Conservation (phyloP, 1,140 invertebrate genomes). For the Seison nebaliae region DNA sequence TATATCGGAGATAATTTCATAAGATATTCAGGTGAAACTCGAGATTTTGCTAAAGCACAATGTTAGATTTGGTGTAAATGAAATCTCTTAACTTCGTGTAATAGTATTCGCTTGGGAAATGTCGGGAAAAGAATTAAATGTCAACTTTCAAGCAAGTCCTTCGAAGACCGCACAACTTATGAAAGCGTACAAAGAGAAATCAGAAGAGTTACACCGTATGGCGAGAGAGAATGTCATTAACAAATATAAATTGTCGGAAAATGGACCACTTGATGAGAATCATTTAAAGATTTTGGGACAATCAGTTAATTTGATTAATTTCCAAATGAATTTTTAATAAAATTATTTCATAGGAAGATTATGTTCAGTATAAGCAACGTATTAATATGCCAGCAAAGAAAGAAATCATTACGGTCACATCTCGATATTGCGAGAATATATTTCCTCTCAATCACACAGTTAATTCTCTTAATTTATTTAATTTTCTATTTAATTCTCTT, state of each 20-base stretch:
- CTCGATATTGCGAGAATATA: slow-evolving; percentile 78
- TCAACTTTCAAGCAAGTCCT: slow-evolving; percentile 80
- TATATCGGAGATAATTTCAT: slow-evolving; percentile 89
- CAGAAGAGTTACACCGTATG: slow-evolving; percentile 50
- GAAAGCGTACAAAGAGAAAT: slow-evolving; percentile 61
- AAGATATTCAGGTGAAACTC: slow-evolving; percentile 67
- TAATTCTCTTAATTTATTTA: slow-evolving; percentile 14
- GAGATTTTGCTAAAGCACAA: slow-evolving; percentile 59
- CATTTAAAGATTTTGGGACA: slow-evolving; percentile 53
- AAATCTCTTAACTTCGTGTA: neutral
- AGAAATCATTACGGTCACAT: slow-evolving; percentile 55
- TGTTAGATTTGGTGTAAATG: no score
- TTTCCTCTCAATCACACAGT: slow-evolving; percentile 67
- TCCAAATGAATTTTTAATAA: no score
- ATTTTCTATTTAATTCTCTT: slow-evolving; percentile 15
- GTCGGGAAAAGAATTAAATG: slow-evolving; percentile 58
- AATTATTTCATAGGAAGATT: no score
- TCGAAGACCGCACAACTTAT: slow-evolving; percentile 76
- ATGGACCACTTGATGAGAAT: slow-evolving; percentile 61
- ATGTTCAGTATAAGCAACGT: slow-evolving; percentile 73
- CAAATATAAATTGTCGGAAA: slow-evolving; percentile 63
- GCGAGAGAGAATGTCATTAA: slow-evolving; percentile 48
- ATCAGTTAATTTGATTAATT: slow-evolving; percentile 3
- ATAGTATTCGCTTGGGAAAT: slow-evolving; percentile 99
- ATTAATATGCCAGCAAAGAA: slow-evolving; percentile 58